phyloP scores from a whole-genome alignment of 2,113 vertebrate genomes.

The Gallinago paraguaiae region DNA sequence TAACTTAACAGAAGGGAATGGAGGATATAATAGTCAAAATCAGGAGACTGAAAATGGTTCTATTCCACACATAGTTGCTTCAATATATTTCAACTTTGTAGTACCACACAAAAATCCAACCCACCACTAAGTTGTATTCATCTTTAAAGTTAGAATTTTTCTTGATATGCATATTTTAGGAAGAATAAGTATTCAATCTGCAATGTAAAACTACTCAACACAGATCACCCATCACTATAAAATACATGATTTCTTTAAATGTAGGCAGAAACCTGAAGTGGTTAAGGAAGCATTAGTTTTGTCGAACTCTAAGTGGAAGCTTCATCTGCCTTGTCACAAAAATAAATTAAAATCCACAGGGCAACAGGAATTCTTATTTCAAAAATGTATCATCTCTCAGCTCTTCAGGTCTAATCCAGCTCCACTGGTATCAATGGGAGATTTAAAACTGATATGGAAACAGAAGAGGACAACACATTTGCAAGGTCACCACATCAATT shows the following conservation, averaged over 20 bases:
- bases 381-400: not conserved
- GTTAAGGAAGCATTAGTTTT: not conserved
- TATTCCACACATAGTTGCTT: not conserved
- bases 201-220: not conserved
- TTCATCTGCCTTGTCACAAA: not conserved
- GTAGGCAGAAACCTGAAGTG: not conserved
- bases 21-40: not conserved
- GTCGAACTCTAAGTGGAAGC: not conserved
- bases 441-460: not conserved
- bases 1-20: not conserved
- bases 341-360: not conserved
- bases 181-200: not conserved
- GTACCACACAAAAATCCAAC: not conserved
- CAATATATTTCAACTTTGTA: not conserved
- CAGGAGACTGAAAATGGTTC: not conserved
- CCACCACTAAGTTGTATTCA: not conserved
- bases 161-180: not conserved
- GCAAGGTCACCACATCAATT: not conserved
- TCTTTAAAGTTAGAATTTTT: conserved; percentile 10
- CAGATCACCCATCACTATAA: not conserved
- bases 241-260: not conserved
- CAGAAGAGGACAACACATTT: not conserved
- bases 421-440: not conserved
- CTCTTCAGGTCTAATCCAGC: not conserved
- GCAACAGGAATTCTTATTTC: not conserved